A percentile compares a stretch with the other conserved stretches of the same genome.
These are phyloP conservation scores for Hydrochoerus hydrochaeris DNA, from an alignment of 2,113 vertebrate genomes.

Conservation along the genomic window DNA sequence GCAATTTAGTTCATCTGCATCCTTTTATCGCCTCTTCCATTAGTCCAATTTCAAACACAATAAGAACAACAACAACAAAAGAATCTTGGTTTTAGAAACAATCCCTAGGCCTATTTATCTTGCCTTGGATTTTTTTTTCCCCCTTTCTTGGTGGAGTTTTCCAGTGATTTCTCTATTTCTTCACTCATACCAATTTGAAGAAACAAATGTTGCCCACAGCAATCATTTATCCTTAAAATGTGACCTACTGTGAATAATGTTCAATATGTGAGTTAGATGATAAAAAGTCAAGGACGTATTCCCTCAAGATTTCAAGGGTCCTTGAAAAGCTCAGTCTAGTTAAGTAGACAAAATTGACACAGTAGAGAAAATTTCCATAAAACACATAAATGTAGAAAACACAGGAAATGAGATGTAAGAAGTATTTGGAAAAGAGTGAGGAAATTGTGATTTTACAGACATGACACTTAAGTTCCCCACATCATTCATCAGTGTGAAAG, in stretches of 20 bases:
- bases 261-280: neutral
- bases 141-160: neutral
- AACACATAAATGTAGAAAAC: neutral
- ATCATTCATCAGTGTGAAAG: neutral
- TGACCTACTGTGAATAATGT: neutral
- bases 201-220: slow-evolving; percentile 34
- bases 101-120: slow-evolving; percentile 10
- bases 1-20: slow-evolving; percentile 57
- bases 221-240: slow-evolving; percentile 11
- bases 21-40: slow-evolving; percentile 3
- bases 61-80: neutral
- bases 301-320: neutral
- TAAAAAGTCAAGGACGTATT: neutral
- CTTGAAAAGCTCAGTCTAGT: neutral
- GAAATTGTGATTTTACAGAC: neutral
- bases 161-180: slow-evolving; percentile 14
- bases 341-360: neutral
- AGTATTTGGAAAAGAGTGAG: neutral
- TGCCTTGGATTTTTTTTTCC: neutral
- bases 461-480: neutral
- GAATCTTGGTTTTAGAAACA: slow-evolving; percentile 31
- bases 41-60: slow-evolving; percentile 36
- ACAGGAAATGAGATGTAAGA: neutral
- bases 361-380: neutral
- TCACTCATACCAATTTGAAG: neutral